Base-by-base conservation (phyloP, 35 echinoderm and acorn worm genomes). In the Ophiothrix spiculata region DNA sequence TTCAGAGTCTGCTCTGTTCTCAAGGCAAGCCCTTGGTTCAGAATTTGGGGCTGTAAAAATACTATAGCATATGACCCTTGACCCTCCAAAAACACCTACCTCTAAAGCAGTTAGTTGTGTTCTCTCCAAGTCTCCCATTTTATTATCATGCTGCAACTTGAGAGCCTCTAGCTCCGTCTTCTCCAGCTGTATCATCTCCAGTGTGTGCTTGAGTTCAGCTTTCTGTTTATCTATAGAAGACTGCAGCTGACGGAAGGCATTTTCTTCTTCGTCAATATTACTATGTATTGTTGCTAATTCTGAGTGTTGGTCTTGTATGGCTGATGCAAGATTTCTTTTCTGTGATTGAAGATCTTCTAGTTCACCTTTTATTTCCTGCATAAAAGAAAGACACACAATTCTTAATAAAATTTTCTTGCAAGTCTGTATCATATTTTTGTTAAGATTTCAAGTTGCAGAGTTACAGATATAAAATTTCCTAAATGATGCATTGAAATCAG, bases 141-240 rank as follows among this genome's bases (percentile, higher is more conserved):
- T 99, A 6, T 76, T 40, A 35, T 94, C 89, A 78, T 99, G 96
- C 39, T 99, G 96, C 4, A 94, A 56, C 69, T 74, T 91, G 69
- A 99, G 63, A 0, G 96, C 96, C 41, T 94, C 96, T 33, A 99
- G 38, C 63, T 99, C 96, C 17, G 96, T 99, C 87, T 94, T 99
- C 83, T 99, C 96, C 49, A 99, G 82, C 82, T 99, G 96, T 1
- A 99, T 80, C 92, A 99, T 91, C 86, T 99, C 96, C 69, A 99
- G 78, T 13, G 92, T 93, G 83, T 99, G 96, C 80, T 99, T 94
- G 34, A 99, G 56, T 37, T 99, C 96, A 19, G 92, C 64, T 36
- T 86, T 83, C 23, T 89, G 83, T 64, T 99, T 99, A 75, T 99
- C 89, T 0, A 94, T 90, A 10, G 78, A 79, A 1, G 92, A 81